These are phyloP conservation scores for Lumbricus terrestris DNA, from an alignment of 2,888 invertebrate genomes.

Conservation along the genomic window DNA sequence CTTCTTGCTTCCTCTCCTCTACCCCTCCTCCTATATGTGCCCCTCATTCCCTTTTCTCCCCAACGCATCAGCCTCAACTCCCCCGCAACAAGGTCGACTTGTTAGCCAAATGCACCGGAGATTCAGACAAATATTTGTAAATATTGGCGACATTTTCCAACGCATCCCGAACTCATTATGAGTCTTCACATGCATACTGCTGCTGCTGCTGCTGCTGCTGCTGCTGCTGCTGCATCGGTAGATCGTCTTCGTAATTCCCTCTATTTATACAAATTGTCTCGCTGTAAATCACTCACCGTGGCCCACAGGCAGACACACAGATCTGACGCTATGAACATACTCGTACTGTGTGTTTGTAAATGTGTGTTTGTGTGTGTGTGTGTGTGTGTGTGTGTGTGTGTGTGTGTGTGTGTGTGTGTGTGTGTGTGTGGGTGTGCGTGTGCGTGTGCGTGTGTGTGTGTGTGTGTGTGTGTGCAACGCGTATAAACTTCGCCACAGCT, in stretches of 20 bases:
- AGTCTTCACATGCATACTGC: too few species aligned
- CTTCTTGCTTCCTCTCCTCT: neutral
- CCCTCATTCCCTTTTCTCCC: neutral
- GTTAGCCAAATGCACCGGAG: neutral
- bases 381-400: too few species aligned
- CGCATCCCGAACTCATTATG: neutral
- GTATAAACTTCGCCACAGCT: too few species aligned
- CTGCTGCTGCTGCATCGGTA: neutral
- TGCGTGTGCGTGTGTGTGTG: too few species aligned
- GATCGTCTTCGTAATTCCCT: neutral
- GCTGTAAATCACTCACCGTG: neutral
- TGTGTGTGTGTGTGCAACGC: too few species aligned
- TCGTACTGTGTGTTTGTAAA: too few species aligned
- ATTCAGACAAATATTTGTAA: neutral
- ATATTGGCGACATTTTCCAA: slow-evolving; percentile 3
- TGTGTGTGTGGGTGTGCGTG: too few species aligned
- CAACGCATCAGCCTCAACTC: neutral
- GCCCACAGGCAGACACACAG: neutral
- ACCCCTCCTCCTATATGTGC: neutral
- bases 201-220: too few species aligned
- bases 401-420: too few species aligned
- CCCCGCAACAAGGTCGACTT: neutral
- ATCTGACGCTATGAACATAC: too few species aligned
- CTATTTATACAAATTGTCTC: neutral
- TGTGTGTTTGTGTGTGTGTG: too few species aligned